phyloP scores from a whole-genome alignment of 2,797 vertebrate species.

The Apogon hyalosoma region DNA sequence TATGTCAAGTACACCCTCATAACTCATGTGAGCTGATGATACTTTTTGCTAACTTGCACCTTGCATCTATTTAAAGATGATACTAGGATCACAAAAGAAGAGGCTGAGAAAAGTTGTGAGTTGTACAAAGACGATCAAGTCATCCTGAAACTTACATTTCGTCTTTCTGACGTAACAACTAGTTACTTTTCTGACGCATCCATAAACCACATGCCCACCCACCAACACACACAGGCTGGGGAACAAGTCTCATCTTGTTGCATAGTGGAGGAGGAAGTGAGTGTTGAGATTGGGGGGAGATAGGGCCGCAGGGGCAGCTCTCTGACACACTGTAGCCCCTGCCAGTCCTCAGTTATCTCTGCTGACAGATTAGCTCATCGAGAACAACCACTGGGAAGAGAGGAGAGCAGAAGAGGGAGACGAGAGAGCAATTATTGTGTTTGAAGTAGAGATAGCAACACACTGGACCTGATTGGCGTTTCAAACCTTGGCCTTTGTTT shows the following conservation, averaged over 20 bases:
- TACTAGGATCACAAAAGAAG: not conserved
- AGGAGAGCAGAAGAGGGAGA: constrained; percentile 19
- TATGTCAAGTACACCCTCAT: constrained; percentile 7
- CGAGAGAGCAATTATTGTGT: constrained; percentile 36
- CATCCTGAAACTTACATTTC: constrained; percentile 36
- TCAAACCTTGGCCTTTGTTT: constrained; percentile 54
- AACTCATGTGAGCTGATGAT: constrained; percentile 27
- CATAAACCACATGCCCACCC: constrained; percentile 68
- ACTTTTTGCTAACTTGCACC: constrained; percentile 12
- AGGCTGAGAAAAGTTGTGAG: not conserved
- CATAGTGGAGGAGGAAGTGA: constrained; percentile 63
- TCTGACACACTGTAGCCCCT: constrained; percentile 64
- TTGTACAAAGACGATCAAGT: not conserved
- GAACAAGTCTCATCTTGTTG: constrained; percentile 76
- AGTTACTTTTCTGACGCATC: constrained; percentile 64
- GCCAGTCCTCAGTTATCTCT: constrained; percentile 68
- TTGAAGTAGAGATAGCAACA: constrained; percentile 28
- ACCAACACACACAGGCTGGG: constrained; percentile 53
- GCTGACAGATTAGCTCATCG: constrained; percentile 78
- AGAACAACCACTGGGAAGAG: constrained; percentile 47
- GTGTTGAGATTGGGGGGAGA: constrained; percentile 55
- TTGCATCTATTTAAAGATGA: not conserved
- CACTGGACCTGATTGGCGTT: constrained; percentile 38
- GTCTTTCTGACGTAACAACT: constrained; percentile 57
- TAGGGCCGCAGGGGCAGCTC: constrained; percentile 51